Evolutionary conservation across 2,113 vertebrate genomes (phyloP), one percentile per base, ranked within the genome.

Genomic region (Calidris pugnax): DNA sequence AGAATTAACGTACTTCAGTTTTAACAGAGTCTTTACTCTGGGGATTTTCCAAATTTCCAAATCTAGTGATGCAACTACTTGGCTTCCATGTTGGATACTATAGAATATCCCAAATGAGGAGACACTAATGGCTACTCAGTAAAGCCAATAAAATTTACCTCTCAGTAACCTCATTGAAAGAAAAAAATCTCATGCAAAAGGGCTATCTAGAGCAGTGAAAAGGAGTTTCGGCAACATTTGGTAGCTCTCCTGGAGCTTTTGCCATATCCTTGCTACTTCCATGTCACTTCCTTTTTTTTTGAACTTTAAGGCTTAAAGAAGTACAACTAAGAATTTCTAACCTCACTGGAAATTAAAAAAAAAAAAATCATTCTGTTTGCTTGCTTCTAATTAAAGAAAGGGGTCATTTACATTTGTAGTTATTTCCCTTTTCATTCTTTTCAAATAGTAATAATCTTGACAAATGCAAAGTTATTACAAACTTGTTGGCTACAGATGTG

Each of bases 321-420:
- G 6, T 82, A 76, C 57, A 96, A 51, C 75, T 86, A 76, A 68
- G 12, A 47, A 69, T 96, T 95, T 82, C 81, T 89, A 90, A 71
- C 43, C 63, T 94, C 83, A 66, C 50, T 93, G 41, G 60, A 95
- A 97, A 97, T 66, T 82, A 88, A 66, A 74, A 74, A 93, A 22
- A 48, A 48, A 48, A 95, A 90, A 95, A 88, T 92, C 37, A 91
- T 89, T 93, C 74, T 50, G 32, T 63, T 96, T 91, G 17, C 69
- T 97, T 84, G 33, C 10, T 81, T 96, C 97, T 96, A 83, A 89
- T 96, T 97, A 90, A 93, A 66, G 50, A 71, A 95, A 82, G 20
- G 64, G 39, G 62, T 90, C 37, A 74, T 97, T 97, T 98, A 94
- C 71, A 68, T 78, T 75, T 90, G 87, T 87, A 84, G 50, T 83